Evolutionary conservation across 1,140 invertebrate species (phyloP).

Genomic region (Ceratoteleas bidentatus): DNA sequence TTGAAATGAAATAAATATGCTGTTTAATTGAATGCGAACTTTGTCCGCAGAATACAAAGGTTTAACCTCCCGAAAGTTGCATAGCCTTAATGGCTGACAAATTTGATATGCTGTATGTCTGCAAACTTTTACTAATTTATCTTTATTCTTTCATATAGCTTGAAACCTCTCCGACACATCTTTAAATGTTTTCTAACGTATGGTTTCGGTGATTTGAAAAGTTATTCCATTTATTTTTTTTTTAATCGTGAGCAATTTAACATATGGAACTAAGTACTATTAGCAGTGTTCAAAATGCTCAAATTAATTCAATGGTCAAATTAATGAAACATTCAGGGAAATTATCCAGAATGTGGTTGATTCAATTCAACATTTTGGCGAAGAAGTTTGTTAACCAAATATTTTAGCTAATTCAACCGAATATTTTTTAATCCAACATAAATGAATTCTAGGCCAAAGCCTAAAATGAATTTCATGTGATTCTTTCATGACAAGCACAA

Average conservation of each 20-base stretch:
- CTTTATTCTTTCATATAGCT: not conserved
- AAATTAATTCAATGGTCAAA: too few relatives aligned
- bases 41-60: not conserved
- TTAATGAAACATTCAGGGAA: too few relatives aligned
- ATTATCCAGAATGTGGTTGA: too few relatives aligned
- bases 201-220: not conserved
- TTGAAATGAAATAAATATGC: not conserved
- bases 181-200: not conserved
- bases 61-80: not conserved
- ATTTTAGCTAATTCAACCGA: too few relatives aligned
- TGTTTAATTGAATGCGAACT: not conserved
- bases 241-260: not conserved
- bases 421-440: too few relatives aligned
- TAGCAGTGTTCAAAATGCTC: too few relatives aligned
- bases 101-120: not conserved
- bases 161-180: not conserved
- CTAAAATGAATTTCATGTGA: too few relatives aligned
- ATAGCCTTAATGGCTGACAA: not conserved
- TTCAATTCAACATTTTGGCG: too few relatives aligned
- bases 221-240: not conserved
- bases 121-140: not conserved
- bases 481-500: too few relatives aligned
- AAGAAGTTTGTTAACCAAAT: too few relatives aligned
- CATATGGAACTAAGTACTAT: too few relatives aligned
- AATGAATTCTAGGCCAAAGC: too few relatives aligned